Conservation (phyloP, 1,140 invertebrate species). For the Neodiprion virginianus region DNA sequence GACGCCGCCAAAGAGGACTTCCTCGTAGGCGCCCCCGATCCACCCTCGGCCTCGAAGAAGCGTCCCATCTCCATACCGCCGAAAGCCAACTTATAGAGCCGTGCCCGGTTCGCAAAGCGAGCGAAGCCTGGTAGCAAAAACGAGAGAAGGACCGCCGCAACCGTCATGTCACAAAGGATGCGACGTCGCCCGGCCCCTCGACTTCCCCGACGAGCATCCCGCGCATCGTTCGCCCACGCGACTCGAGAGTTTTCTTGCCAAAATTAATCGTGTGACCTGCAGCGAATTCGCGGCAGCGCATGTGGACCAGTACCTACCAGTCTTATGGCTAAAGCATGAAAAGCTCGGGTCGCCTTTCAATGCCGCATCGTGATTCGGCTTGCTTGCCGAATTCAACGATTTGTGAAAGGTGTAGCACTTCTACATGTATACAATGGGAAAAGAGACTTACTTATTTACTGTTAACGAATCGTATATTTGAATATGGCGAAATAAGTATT, state of each 20-base stretch:
- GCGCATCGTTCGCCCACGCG: neutral
- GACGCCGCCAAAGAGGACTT: conserved; percentile 41
- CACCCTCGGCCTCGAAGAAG: conserved; percentile 19
- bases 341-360: too few species aligned
- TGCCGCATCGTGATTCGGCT: too few species aligned
- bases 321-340: too few species aligned
- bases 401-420: too few species aligned
- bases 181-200: neutral
- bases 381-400: too few species aligned
- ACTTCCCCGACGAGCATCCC: too few species aligned
- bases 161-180: neutral
- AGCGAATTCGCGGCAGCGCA: conserved; percentile 30
- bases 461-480: too few species aligned
- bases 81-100: neutral
- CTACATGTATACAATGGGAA: too few species aligned
- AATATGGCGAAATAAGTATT: too few species aligned
- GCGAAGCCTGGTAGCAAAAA: neutral
- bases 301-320: neutral
- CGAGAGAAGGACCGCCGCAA: neutral
- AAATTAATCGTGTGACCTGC: conserved; percentile 36
- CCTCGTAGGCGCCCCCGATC: conserved; percentile 38
- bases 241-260: conserved; percentile 34
- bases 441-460: too few species aligned
- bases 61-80: conserved; percentile 1
- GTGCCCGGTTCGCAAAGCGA: neutral